These are phyloP conservation scores for Pogonocherus hispidulus DNA, from an alignment of 2,888 invertebrate genomes.

Conservation along the genomic window DNA sequence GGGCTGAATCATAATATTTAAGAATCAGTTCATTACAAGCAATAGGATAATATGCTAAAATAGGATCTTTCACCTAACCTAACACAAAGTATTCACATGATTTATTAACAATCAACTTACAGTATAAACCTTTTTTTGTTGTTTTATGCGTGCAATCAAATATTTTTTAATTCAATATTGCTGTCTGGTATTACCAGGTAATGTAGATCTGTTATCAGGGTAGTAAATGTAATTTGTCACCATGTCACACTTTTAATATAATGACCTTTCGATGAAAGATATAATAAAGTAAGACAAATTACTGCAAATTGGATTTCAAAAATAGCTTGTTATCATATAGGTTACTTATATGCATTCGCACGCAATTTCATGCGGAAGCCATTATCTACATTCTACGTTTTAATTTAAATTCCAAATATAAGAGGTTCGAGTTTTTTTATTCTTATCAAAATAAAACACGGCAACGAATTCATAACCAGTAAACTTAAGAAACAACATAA, in stretches of 20 bases:
- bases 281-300: slow-evolving; percentile 19
- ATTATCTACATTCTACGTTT: slow-evolving; percentile 16
- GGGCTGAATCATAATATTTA: too few species aligned
- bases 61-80: too few species aligned
- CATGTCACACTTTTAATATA: slow-evolving; percentile 14
- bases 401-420: slow-evolving; percentile 27
- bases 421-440: slow-evolving; percentile 10
- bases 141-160: too few species aligned
- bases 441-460: slow-evolving; percentile 32
- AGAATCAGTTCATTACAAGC: too few species aligned
- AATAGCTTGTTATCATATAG: slow-evolving; percentile 12
- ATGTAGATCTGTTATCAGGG: too few species aligned
- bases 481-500: slow-evolving; percentile 25
- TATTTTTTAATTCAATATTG: too few species aligned
- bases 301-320: slow-evolving; percentile 25
- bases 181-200: too few species aligned
- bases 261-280: slow-evolving; percentile 17
- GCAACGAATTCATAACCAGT: slow-evolving; percentile 30
- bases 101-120: too few species aligned
- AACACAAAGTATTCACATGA: too few species aligned
- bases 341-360: slow-evolving; percentile 7
- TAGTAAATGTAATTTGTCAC: not conserved
- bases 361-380: slow-evolving; percentile 14
- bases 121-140: too few species aligned
- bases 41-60: too few species aligned